Evolutionary conservation across 2,888 invertebrate species (phyloP), one percentile per base, ranked within the genome.

Genomic region (Mongoloraphidia duomilia): DNA sequence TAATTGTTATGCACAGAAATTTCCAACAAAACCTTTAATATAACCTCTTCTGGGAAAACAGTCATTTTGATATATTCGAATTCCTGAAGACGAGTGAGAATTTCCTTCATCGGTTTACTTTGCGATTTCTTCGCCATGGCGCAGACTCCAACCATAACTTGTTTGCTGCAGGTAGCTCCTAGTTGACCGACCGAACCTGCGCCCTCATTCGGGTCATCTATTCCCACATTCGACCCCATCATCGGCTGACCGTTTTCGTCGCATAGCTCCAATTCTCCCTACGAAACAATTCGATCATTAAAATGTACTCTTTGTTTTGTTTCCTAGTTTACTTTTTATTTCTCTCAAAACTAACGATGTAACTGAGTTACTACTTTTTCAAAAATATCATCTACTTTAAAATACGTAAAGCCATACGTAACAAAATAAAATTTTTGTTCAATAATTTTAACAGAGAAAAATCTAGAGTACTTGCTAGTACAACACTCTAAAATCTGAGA

Each of bases 91-190:
- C 97, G 77, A 2, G 89, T 91, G 50, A 99, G 78, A 60, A 99
- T 99, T 71, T 97, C 97, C 64, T 89, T 89, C 98, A 99, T 99
- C 11, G 98, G 98, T 69, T 96, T 97, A 55, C 96, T 95, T 65
- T 93, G 90, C 37, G 96, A 94, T 71, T 99, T 99, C 72, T 98
- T 97, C 63, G 91, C 88, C 98, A 99, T 99, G 57, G 98, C 97
- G 75, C 98, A 99, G 52, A 99, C 87, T 54, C 98, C 98, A 60
- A 99, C 94, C 65, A 94, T 79, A 60, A 98, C 93, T 64, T 94
- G 90, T 68, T 91, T 91, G 60, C 84, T 85, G 65, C 73, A 77
- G 17, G 68, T 67, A 26, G 65, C 26, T 6, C 66, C 39, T 61
- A 73, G 70, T 77, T 77, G 57, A 41, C 73, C 71, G 56, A 77